These are phyloP conservation scores for Hippopotamyrus pictus DNA, from an alignment of 2,797 vertebrate species.

Conservation along the genomic window DNA sequence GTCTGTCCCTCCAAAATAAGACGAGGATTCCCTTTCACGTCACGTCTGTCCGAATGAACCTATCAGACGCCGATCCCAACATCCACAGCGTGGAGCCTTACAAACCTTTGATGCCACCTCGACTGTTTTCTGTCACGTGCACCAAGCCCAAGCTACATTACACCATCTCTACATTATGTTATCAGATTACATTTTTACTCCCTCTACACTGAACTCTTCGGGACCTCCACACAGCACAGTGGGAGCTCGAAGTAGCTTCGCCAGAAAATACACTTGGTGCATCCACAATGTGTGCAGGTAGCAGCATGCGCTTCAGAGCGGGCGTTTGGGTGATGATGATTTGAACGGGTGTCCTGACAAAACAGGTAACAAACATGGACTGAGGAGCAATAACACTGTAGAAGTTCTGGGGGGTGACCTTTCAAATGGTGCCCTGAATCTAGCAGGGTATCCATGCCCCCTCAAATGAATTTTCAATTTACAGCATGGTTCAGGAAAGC, in stretches of 20 bases:
- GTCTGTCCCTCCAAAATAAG: neutral
- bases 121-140: neutral
- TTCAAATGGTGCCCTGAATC: neutral
- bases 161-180: neutral
- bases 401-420: neutral
- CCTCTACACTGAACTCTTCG: neutral
- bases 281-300: neutral
- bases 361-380: neutral
- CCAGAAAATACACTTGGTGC: neutral
- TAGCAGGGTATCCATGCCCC: neutral
- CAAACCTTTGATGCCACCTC: neutral
- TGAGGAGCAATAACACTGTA: neutral
- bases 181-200: neutral
- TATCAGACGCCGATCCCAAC: neutral
- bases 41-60: neutral
- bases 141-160: neutral
- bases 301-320: neutral
- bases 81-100: too few relatives aligned
- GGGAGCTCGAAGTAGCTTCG: neutral
- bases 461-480: neutral
- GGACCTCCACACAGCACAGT: neutral
- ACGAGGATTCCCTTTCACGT: neutral
- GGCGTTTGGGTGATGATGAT: neutral
- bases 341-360: neutral
- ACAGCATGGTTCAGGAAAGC: neutral